Base-by-base conservation (phyloP, 1,140 invertebrate genomes). In the Ceratina japonica region DNA sequence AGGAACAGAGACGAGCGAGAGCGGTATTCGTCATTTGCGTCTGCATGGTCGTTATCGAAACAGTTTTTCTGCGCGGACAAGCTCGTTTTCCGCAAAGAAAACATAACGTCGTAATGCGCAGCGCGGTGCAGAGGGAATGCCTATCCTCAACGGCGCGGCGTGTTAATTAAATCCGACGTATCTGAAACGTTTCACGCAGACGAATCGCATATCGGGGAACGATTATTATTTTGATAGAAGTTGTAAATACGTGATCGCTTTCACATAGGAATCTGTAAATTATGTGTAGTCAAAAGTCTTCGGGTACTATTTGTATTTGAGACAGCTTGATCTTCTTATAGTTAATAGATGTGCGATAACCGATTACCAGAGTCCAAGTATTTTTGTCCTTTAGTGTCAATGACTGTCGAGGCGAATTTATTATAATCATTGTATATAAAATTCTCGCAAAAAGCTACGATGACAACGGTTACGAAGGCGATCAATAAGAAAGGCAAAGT, bases 11-110 rank as follows among this genome's bases (percentile, higher is more conserved):
- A 4, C 16, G 3, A n/a, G 27, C 68, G 61, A 52, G 52, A 61
- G 69, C 56, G 44, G 22, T 59, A 72, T 84, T 76, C 54, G 78
- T 84, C 77, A 76, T 76, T 61, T 63, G 78, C 44, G 68, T 80
- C 78, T 73, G 37, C 37, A 44, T 44, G 59, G 54, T 51, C 20
- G 49, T 31, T 70, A 61, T 63, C 70, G 58, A 83, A 59, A 80
- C 22, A 62, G 72, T 31, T 54, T 52, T 62, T 54, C 49, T 10
- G 18, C 44, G 31, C 24, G 16, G 31, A 27, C 58, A 63, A 44
- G 49, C 68, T 61, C 49, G 49, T 63, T 78, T 78, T 24, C 22
- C 37, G 3, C 49, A 22, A 54, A 22, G 20, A 64, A 24, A 62
- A 77, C 51, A 44, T 8, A 44, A 44, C 37, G 37, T 0, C 27